Conservation (phyloP, 1,140 invertebrate genomes). For the Drosophila watanabei region DNA sequence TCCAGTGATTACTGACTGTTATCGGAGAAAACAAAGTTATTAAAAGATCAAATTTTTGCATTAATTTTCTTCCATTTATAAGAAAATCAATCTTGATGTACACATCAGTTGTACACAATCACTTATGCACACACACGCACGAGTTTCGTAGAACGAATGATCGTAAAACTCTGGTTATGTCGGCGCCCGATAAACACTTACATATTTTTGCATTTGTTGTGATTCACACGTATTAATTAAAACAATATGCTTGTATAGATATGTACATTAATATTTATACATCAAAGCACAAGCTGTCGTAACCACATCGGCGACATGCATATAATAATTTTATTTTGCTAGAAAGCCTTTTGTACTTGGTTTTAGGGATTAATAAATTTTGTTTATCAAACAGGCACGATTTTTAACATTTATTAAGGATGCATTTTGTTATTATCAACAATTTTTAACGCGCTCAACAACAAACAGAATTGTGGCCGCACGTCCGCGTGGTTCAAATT, state of each 20-base stretch:
- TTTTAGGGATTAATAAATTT: background rate
- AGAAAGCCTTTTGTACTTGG: constrained; percentile 15
- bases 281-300: constrained; percentile 40
- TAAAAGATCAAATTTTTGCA: background rate
- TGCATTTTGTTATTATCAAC: background rate
- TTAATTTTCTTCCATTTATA: constrained; percentile 5
- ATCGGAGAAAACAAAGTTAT: background rate
- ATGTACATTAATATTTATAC: constrained; percentile 39
- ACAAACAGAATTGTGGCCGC: constrained; percentile 5
- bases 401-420: background rate
- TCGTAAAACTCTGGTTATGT: constrained; percentile 13
- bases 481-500: constrained; percentile 12
- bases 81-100: constrained; percentile 12
- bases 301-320: constrained; percentile 3
- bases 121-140: background rate
- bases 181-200: constrained; percentile 25
- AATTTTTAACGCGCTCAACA: background rate
- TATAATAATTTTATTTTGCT: constrained; percentile 5
- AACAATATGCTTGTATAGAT: constrained; percentile 8
- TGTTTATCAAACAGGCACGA: background rate
- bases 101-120: constrained; percentile 7
- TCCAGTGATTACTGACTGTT: background rate
- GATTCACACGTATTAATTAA: constrained; percentile 12
- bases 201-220: constrained; percentile 20
- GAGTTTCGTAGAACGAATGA: constrained; percentile 10